phyloP scores from a whole-genome alignment of 2,113 vertebrate species.

The Rattus norvegicus region DNA sequence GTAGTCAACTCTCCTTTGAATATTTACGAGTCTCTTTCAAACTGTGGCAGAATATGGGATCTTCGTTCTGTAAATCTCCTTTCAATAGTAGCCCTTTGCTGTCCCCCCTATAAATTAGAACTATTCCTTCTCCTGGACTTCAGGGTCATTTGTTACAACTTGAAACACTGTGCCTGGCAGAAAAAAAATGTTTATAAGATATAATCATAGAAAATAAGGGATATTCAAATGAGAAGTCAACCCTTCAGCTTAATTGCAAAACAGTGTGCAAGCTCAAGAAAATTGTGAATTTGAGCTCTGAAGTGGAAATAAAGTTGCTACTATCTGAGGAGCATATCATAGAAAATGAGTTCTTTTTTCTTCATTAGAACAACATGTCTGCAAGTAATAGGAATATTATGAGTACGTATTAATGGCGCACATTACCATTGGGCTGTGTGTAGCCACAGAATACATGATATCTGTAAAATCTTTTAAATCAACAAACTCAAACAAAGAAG shows the following conservation, averaged over 20 bases:
- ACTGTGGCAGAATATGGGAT: not conserved
- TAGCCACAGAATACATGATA: not conserved
- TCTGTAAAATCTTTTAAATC: conserved; percentile 26
- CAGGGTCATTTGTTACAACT: not conserved
- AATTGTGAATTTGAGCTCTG: conserved; percentile 72
- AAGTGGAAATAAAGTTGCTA: conserved; percentile 72
- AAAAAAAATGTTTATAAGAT: not conserved
- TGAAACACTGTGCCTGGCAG: not conserved
- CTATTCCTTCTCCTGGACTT: not conserved
- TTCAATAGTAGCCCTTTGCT: not conserved
- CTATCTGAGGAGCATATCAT: conserved; percentile 44
- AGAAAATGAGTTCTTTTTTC: conserved; percentile 67
- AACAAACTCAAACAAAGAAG: not conserved
- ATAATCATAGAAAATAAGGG: conserved; percentile 59
- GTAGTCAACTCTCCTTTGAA: not conserved
- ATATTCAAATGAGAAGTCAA: conserved; percentile 28
- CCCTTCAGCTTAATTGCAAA: conserved; percentile 64
- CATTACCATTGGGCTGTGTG: not conserved
- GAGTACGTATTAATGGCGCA: conserved; percentile 43
- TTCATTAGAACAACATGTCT: conserved; percentile 59
- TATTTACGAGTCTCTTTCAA: not conserved
- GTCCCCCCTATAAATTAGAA: not conserved
- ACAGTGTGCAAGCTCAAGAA: conserved; percentile 51
- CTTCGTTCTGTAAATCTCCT: not conserved
- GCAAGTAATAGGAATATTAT: conserved; percentile 55